Percentiles rank a stretch among this genome's conserved stretches.
phyloP scores from a whole-genome alignment of 2,113 vertebrate species.

The Phocoena sinus region DNA sequence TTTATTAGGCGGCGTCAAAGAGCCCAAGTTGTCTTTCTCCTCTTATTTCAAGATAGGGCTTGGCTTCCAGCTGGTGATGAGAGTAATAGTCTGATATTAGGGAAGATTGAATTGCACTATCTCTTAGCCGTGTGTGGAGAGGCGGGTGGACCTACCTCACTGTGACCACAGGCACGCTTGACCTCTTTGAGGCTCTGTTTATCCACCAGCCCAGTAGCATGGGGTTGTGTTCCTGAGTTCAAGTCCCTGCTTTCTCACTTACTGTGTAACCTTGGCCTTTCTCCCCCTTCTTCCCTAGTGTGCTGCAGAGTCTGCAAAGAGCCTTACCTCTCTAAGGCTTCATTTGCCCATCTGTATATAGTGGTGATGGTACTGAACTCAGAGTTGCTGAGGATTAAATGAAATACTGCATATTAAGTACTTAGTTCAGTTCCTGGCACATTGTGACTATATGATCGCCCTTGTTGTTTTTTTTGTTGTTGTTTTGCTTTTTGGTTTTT shows the following conservation, averaged over 20 bases:
- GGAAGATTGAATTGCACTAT: neutral
- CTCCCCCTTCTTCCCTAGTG: neutral
- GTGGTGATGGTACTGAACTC: neutral
- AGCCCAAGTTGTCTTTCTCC: neutral
- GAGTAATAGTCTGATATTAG: neutral
- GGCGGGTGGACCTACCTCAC: neutral
- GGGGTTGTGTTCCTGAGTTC: neutral
- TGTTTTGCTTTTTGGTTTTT: too few relatives aligned
- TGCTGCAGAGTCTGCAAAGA: neutral
- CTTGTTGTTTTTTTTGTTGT: neutral
- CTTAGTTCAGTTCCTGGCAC: neutral
- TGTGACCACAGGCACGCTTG: neutral
- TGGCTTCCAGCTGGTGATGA: slow-evolving; percentile 21
- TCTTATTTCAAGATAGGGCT: slow-evolving; percentile 45
- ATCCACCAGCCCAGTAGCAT: neutral
- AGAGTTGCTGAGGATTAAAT: neutral
- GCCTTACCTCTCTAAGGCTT: neutral
- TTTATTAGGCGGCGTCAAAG: neutral
- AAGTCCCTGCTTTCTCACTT: neutral
- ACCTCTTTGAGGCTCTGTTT: neutral
- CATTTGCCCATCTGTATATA: neutral
- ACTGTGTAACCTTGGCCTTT: neutral
- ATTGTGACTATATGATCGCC: neutral
- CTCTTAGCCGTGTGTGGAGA: neutral
- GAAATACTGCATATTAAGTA: neutral